These are phyloP conservation scores for Eupeodes latifasciatus DNA, from an alignment of 2,888 invertebrate species.

Conservation along the genomic window DNA sequence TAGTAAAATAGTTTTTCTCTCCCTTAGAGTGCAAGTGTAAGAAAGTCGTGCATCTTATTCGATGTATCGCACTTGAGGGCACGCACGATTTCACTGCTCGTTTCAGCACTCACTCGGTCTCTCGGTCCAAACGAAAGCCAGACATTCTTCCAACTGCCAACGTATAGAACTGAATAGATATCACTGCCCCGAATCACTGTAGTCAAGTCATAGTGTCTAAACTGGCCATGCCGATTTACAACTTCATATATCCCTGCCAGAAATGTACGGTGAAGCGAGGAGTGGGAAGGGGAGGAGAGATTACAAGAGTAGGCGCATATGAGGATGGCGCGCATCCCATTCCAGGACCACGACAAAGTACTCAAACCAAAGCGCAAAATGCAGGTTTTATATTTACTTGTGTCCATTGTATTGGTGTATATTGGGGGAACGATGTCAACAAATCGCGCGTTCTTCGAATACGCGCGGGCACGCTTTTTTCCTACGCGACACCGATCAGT, in stretches of 20 bases:
- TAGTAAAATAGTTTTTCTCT: conserved; percentile 50
- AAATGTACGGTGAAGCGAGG: neutral
- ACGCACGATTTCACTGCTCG: conserved; percentile 78
- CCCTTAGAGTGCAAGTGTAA: conserved; percentile 70
- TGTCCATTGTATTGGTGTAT: conserved; percentile 6
- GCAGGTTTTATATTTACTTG: conserved; percentile 47
- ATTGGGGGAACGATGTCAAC: conserved; percentile 61
- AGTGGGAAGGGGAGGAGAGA: too few species aligned
- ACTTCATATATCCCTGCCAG: conserved; percentile 65
- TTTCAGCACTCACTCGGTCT: conserved; percentile 31
- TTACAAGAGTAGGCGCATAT: neutral
- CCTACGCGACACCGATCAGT: conserved; percentile 51
- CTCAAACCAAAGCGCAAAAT: conserved; percentile 43
- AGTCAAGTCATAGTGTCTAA: neutral
- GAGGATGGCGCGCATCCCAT: conserved; percentile 4
- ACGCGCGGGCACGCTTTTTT: conserved; percentile 72
- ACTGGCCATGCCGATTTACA: conserved; percentile 66
- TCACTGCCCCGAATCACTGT: conserved; percentile 52
- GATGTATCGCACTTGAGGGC: conserved; percentile 79
- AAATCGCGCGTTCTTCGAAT: conserved; percentile 74
- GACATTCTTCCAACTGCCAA: conserved; percentile 45
- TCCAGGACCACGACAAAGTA: conserved; percentile 40
- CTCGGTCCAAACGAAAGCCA: conserved; percentile 1
- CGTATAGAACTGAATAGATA: conserved; percentile 38
- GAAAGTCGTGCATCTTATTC: conserved; percentile 78